Percentiles rank a stretch among this genome's conserved stretches.
Conservation (phyloP, 2,888 invertebrate genomes). For the Perizoma affinitatum region DNA sequence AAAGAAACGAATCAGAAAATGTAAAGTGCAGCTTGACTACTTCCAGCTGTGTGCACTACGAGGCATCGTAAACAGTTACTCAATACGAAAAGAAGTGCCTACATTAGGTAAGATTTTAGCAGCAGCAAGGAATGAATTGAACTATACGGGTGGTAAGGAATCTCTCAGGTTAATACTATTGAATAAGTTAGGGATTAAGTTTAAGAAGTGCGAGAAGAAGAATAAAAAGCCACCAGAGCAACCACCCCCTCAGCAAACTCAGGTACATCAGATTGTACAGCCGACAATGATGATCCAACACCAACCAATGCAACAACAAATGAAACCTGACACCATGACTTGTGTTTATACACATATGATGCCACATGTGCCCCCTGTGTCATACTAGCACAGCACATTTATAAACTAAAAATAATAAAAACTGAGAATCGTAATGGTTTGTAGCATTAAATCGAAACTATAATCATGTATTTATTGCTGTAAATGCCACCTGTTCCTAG, state of each 20-base stretch:
- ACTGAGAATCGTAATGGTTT: too few relatives aligned
- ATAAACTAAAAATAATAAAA: too few relatives aligned
- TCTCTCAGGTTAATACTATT: slow-evolving; percentile 72
- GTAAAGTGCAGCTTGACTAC: slow-evolving; percentile 75
- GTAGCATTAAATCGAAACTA: too few relatives aligned
- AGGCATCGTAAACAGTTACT: slow-evolving; percentile 74
- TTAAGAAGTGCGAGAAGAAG: slow-evolving; percentile 79
- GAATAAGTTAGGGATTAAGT: slow-evolving; percentile 77
- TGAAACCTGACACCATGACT: slow-evolving; percentile 66
- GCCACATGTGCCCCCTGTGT: slow-evolving; percentile 74
- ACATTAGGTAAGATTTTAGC: slow-evolving; percentile 75
- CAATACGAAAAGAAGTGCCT: slow-evolving; percentile 72
- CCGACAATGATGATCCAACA: slow-evolving; percentile 40
- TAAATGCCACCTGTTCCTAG: too few relatives aligned
- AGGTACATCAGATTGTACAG: slow-evolving; percentile 48
- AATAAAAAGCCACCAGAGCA: slow-evolving; percentile 71
- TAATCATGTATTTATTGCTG: too few relatives aligned
- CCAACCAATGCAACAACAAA: slow-evolving; percentile 54
- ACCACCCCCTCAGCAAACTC: slow-evolving; percentile 42
- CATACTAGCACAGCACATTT: slow-evolving; percentile 52
- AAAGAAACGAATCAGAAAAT: slow-evolving; percentile 74
- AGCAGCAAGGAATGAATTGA: slow-evolving; percentile 71
- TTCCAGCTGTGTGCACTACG: slow-evolving; percentile 73
- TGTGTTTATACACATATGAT: slow-evolving; percentile 46
- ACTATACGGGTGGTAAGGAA: slow-evolving; percentile 74